phyloP scores from a whole-genome alignment of 2,888 invertebrate species.

The Yponomeuta malinellus region DNA sequence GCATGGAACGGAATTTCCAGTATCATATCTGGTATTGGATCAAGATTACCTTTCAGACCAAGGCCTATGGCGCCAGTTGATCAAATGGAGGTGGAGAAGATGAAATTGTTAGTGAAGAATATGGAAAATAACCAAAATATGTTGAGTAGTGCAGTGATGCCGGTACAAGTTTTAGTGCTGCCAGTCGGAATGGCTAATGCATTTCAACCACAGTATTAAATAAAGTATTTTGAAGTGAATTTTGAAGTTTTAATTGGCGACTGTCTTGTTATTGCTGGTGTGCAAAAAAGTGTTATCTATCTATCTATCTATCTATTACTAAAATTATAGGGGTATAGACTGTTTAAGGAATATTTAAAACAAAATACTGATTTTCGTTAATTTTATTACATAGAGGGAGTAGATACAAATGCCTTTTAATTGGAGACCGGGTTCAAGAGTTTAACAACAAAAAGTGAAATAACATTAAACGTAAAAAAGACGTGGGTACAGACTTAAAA shows the following conservation, averaged over 20 bases:
- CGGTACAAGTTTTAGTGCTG: constrained; percentile 1
- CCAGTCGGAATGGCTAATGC: not conserved
- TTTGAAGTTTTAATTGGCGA: not conserved
- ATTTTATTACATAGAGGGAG: constrained; percentile 20
- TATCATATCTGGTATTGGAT: constrained; percentile 49
- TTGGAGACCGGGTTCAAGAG: constrained; percentile 52
- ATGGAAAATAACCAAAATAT: constrained; percentile 21
- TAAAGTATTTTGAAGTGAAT: not conserved
- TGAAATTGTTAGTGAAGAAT: constrained; percentile 12
- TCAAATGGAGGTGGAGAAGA: constrained; percentile 16
- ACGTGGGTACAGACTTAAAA: not conserved
- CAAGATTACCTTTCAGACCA: constrained; percentile 43
- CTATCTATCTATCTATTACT: too few relatives aligned
- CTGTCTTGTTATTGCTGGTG: too few relatives aligned
- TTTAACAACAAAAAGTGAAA: constrained; percentile 37
- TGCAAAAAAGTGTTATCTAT: too few relatives aligned
- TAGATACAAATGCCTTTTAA: constrained; percentile 28
- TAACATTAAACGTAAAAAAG: not conserved
- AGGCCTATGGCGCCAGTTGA: constrained; percentile 23
- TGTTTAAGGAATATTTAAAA: not conserved
- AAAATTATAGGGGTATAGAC: too few relatives aligned
- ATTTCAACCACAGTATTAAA: not conserved
- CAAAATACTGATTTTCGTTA: not conserved
- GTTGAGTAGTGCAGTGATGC: not conserved
- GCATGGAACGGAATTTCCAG: constrained; percentile 49